Evolutionary conservation across 2,797 vertebrate species (phyloP).

Genomic region (Neomorphus geoffroyi): DNA sequence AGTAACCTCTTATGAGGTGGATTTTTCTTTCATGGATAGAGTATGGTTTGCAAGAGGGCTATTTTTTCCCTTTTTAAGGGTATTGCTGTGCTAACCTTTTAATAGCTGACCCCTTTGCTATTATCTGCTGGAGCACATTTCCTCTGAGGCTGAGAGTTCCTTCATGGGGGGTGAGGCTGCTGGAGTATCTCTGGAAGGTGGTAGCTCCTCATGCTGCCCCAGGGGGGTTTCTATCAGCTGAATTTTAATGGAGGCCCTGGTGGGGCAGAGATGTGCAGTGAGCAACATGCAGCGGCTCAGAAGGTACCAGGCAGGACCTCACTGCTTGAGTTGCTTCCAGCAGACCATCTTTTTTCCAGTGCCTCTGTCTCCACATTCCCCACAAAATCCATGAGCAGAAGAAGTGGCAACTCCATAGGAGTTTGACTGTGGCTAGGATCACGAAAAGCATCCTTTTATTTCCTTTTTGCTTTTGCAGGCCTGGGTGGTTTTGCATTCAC

Average conservation of each 20-base stretch:
- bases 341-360: not conserved
- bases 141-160: not conserved
- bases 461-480: not conserved
- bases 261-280: not conserved
- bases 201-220: rapidly evolving
- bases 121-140: not conserved
- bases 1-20: not conserved
- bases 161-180: rapidly evolving
- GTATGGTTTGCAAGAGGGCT: not conserved
- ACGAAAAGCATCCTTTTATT: not conserved
- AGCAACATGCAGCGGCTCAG: not conserved
- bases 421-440: not conserved
- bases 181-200: not conserved
- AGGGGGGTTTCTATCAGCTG: not conserved
- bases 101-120: not conserved
- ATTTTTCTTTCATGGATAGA: not conserved
- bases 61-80: not conserved
- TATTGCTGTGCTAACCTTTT: not conserved
- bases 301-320: not conserved
- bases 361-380: not conserved
- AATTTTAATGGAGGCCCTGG: not conserved
- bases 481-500: no score
- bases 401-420: not conserved
- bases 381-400: not conserved
- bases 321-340: not conserved